A percentile compares a stretch with the other conserved stretches of the same genome.
phyloP scores from a whole-genome alignment of 2,113 vertebrate species.

The Cnemophilus loriae region DNA sequence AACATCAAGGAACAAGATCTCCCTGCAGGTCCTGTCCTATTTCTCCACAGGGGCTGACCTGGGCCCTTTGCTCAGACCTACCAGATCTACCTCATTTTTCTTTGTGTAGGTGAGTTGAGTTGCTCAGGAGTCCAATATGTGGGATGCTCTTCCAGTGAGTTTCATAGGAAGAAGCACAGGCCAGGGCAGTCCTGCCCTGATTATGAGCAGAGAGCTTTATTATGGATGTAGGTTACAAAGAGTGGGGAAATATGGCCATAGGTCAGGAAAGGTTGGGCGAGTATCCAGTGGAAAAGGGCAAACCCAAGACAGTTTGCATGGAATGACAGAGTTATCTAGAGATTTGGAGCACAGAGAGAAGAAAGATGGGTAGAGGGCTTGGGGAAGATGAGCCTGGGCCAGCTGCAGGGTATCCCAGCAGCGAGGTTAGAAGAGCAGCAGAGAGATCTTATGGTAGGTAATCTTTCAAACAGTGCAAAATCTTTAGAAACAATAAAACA shows the following conservation, averaged over 20 bases:
- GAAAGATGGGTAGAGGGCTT: background rate
- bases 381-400: background rate
- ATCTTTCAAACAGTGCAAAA: background rate
- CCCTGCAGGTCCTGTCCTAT: background rate
- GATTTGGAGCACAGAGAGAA: background rate
- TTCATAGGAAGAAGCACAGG: background rate
- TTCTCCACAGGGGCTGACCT: background rate
- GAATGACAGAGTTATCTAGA: background rate
- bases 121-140: background rate
- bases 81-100: background rate
- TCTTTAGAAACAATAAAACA: background rate
- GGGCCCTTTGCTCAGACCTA: background rate
- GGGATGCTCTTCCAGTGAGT: background rate
- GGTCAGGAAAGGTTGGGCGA: background rate
- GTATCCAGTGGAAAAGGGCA: background rate
- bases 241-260: background rate
- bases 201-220: background rate
- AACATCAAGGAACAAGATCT: background rate
- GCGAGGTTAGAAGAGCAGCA: background rate
- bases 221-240: background rate
- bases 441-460: background rate
- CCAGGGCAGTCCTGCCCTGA: background rate
- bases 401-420: background rate
- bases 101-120: background rate
- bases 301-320: background rate